Evolutionary conservation across 2,888 invertebrate species (phyloP), one percentile per base, ranked within the genome.

Genomic region (Chloroclystis v-ata): DNA sequence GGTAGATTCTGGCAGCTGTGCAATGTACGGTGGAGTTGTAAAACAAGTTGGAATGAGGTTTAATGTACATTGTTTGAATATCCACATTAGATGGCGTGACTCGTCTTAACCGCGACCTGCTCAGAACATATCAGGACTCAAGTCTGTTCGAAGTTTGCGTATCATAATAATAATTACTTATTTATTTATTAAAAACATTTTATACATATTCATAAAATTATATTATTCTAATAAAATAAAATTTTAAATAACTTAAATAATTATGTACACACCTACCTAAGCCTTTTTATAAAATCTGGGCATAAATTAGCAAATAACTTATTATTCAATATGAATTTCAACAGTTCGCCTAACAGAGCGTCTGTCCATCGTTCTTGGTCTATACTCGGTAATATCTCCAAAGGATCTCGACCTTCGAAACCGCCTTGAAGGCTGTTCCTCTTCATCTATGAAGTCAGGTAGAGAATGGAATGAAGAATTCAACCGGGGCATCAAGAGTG

Each of bases 401-500:
- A 87, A 85, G 3, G 89, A 89, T 47, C 86, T 78, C 0, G 88
- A 87, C 44, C 89, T 72, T 1, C 88, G 72, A 49, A 79, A 67
- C 7, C 66, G 60, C 8, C 69, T 69, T 13, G 48, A 52, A 1
- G 69, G 50, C 55, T 71, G 56, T n/a, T 82, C 80, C 1, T 79
- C 77, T 25, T 74, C 77, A 11, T 84, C 83, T 0, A 89, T 67
- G 13, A 88, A 82, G 52, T 87, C 88, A 33, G 89, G 87, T 10
- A 89, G 57, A 0, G 91, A 91, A 57, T 90, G 90, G 57, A 89
- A 90, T 0, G 92, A 91, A 1, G 90, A 75, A 54, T 90, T 91
- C 39, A 93, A 66, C 47, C 92, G 89, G 6, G 94, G 93, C 91
- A 95, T 91, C 26, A 91, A 79, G 16, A 95, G 76, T 0, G 95